Evolutionary conservation across 1,140 invertebrate species (phyloP).

Genomic region (Brachionus rotundiformis): DNA sequence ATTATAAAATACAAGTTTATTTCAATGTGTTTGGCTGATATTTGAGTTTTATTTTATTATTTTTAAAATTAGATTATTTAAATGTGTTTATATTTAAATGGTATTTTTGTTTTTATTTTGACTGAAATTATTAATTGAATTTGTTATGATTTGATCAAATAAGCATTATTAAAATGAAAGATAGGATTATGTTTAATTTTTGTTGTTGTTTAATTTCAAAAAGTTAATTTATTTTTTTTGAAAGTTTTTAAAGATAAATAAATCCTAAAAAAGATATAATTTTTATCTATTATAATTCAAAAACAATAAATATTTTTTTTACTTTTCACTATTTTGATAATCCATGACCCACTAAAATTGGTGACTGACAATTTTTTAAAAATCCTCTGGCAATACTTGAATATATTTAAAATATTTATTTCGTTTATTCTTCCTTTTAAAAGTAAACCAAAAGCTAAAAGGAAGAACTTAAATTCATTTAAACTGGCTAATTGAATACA

Average conservation of each 20-base stretch:
- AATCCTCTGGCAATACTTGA: too few species aligned
- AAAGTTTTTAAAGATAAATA: background rate
- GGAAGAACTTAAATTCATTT: too few species aligned
- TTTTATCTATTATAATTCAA: too few species aligned
- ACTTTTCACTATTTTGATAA: background rate
- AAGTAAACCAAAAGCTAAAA: too few species aligned
- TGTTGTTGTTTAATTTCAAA: background rate
- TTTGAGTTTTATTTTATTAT: background rate
- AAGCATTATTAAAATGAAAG: background rate
- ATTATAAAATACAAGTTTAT: background rate
- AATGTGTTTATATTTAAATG: background rate
- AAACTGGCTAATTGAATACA: too few species aligned
- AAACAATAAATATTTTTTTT: background rate
- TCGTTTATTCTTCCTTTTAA: too few species aligned
- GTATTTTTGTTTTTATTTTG: background rate
- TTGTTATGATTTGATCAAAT: background rate
- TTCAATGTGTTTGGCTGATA: background rate
- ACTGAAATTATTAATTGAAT: too few species aligned
- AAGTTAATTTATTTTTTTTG: background rate
- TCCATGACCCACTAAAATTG: too few species aligned
- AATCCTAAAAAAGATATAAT: too few species aligned
- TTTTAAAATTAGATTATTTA: background rate
- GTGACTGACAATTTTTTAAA: too few species aligned
- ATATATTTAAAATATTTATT: too few species aligned
- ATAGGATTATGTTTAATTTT: conserved; percentile 7